Percentiles rank a stretch among this genome's conserved stretches.
These are phyloP conservation scores for Sialis fuliginosa DNA, from an alignment of 2,888 invertebrate genomes.

Conservation along the genomic window DNA sequence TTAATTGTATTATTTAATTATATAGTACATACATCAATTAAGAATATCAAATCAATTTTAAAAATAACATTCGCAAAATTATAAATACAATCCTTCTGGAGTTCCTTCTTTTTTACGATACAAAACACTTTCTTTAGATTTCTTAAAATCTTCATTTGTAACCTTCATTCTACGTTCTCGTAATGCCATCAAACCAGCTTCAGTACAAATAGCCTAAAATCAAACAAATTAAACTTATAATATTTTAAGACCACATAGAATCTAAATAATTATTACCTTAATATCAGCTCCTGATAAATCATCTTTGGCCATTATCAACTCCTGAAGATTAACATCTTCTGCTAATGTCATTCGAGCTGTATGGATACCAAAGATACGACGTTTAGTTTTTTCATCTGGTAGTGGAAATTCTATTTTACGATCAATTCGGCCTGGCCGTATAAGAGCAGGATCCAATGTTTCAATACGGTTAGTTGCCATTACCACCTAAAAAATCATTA, in stretches of 20 bases:
- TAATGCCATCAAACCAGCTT: constrained; percentile 95
- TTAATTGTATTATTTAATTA: no score
- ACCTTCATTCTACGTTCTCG: constrained; percentile 98
- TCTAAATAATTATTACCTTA: constrained; percentile 37
- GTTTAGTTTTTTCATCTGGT: constrained; percentile 97
- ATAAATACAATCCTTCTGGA: constrained; percentile 96
- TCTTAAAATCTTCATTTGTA: constrained; percentile 97
- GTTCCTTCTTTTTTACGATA: constrained; percentile 99
- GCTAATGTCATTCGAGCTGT: constrained; percentile 98
- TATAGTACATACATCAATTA: no score
- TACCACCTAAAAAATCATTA: constrained; percentile 44
- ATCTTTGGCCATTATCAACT: constrained; percentile 98
- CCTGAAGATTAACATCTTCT: constrained; percentile 90
- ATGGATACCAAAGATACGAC: constrained; percentile 93
- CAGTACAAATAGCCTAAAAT: constrained; percentile 92
- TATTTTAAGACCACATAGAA: background rate
- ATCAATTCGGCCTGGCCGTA: constrained; percentile 97
- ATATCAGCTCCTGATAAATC: constrained; percentile 96
- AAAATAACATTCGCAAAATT: constrained; percentile 21
- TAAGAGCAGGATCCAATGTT: constrained; percentile 94
- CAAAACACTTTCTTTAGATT: constrained; percentile 97
- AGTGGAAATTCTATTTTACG: constrained; percentile 98
- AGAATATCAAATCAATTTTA: background rate
- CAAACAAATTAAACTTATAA: constrained; percentile 4
- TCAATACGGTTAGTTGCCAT: constrained; percentile 99